Evolutionary conservation across 1,140 invertebrate species (phyloP), one percentile per base, ranked within the genome.

Genomic region (Rhopalosiphum maidis): DNA sequence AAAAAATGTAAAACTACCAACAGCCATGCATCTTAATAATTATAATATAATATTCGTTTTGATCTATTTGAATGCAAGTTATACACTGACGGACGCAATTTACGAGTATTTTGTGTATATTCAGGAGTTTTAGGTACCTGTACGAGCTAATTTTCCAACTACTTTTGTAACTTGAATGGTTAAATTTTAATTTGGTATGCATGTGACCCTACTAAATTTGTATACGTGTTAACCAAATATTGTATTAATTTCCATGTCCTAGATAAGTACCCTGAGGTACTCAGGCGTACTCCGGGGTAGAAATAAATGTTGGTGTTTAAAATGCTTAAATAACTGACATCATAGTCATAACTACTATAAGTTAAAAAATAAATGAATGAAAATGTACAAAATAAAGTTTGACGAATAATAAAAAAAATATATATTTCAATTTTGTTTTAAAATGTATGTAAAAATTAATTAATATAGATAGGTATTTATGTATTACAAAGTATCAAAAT

Each of bases 211-310:
- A 15, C 30, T 77, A 77, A n/a, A n/a, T n/a, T 15, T 18, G 60
- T n/a, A 77, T 77, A 77, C 60, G 60, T 77, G 60, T 77, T 77
- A 77, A 77, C 60, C 60, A 77, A 77, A 77, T 77, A 77, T 77
- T 77, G 30, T n/a, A 77, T 77, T 77, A n/a, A 77, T 77, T 77
- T 4, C 60, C 30, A 9, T 77, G 60, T n/a, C n/a, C 60, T 77
- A 77, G 30, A 77, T n/a, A 77, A 77, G 60, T n/a, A 77, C 60
- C 15, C 48, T 3, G 48, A 51, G 48, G 48, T 18, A 18, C 15
- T 48, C 15, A 11, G 8, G 11, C 1, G 6, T 46, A 46, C 46
- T 68, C 15, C 30, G 9, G 15, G 5, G 30, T n/a, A 6, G 60
- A 77, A n/a, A 77, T 77, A n/a, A 77, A 77, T n/a, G 15, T n/a